Evolutionary conservation across 2,888 invertebrate genomes (phyloP), one percentile per base, ranked within the genome.

Genomic region (Papilio demoleus): DNA sequence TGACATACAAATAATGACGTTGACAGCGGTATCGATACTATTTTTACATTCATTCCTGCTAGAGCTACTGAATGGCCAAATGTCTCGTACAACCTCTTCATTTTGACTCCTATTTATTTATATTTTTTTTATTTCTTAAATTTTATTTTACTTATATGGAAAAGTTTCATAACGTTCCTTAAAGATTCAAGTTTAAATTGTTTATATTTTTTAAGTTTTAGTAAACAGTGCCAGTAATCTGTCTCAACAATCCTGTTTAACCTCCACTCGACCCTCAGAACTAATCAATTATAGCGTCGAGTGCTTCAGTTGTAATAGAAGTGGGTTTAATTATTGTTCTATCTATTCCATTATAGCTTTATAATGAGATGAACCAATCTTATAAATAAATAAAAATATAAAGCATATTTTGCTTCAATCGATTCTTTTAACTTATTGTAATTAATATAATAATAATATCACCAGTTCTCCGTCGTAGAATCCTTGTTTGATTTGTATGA

Each of bases 401-500:
- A 38, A 31, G 24, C 27, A 4, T 42, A 61, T 42, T 31, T 27
- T 27, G 45, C 24, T 11, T 22, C 9, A 40, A 61, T 61, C n/a
- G 19, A 1, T n/a, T 24, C n/a, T n/a, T n/a, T n/a, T n/a, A n/a
- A n/a, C n/a, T n/a, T n/a, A n/a, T n/a, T n/a, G n/a, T n/a, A n/a
- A n/a, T n/a, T n/a, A n/a, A n/a, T n/a, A n/a, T n/a, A n/a, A n/a
- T n/a, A n/a, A n/a, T n/a, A n/a, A n/a, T n/a, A n/a, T n/a, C n/a
- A n/a, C 65, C 40, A 27, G 40, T 22, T 31, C n/a, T 38, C 50
- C 31, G 47, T 17, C 9, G 31, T 17, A 60, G 19, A 47, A 65
- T 58, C 19, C 34, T 19, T 42, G 74, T 80, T 74, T 76, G 77
- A 82, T 80, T 74, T 73, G 77, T 38, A 58, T 40, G 56, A 66